A percentile compares a stretch with the other conserved stretches of the same genome.
Evolutionary conservation across 1,140 invertebrate species (phyloP).

Genomic region (Meteorus sp.): DNA sequence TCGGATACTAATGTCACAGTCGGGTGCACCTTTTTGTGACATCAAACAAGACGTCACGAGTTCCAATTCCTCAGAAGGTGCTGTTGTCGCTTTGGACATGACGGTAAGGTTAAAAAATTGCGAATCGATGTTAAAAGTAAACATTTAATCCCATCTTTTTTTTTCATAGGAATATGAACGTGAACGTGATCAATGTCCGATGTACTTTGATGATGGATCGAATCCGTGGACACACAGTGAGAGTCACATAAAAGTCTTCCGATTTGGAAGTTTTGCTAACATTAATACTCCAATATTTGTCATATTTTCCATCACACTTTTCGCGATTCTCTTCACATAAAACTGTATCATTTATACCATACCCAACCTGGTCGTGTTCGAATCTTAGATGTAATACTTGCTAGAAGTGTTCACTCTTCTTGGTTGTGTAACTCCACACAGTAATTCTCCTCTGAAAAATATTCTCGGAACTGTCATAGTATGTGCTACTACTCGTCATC

Average conservation of each 20-base stretch:
- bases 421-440: no score
- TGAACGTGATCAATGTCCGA: slow-evolving; percentile 86
- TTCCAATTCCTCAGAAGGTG: slow-evolving; percentile 85
- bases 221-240: slow-evolving; percentile 81
- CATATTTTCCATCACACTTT: background rate
- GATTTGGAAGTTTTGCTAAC: slow-evolving; percentile 45
- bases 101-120: slow-evolving; percentile 63
- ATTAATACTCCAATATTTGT: background rate
- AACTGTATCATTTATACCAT: no score
- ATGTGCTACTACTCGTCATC: no score
- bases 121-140: background rate
- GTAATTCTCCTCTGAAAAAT: no score
- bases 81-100: slow-evolving; percentile 87
- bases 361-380: no score
- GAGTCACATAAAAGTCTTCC: slow-evolving; percentile 71
- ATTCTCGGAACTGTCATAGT: no score
- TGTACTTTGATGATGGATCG: slow-evolving; percentile 90
- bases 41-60: slow-evolving; percentile 88
- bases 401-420: no score
- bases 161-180: slow-evolving; percentile 55
- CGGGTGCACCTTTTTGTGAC: slow-evolving; percentile 88
- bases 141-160: slow-evolving; percentile 22
- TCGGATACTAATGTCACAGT: slow-evolving; percentile 84
- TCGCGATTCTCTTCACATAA: background rate
- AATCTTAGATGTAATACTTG: no score